Conservation (phyloP, 2,888 invertebrate species). For the Tanypteryx hageni region DNA sequence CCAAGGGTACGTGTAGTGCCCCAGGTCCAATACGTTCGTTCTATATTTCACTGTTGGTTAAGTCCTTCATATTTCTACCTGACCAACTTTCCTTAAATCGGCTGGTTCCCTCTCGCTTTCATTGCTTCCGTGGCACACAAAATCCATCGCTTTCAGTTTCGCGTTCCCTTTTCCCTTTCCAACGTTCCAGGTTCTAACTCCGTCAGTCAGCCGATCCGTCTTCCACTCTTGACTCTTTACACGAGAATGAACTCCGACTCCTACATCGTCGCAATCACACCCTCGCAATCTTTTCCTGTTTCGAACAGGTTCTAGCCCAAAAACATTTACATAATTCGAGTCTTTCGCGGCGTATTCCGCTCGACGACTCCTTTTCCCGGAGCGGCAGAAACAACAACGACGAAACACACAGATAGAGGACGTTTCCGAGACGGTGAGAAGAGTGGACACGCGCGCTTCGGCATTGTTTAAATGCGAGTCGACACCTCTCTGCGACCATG, state of each 20-base stretch:
- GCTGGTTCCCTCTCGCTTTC: too few species aligned
- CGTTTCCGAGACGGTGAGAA: neutral
- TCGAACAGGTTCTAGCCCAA: constrained; percentile 38
- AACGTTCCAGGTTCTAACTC: neutral
- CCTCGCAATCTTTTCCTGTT: constrained; percentile 50
- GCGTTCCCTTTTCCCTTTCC: neutral
- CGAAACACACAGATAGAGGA: too few species aligned
- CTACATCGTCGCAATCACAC: constrained; percentile 41
- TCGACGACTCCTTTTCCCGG: neutral
- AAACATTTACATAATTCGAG: constrained; percentile 62
- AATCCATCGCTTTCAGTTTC: neutral
- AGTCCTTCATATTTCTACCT: too few species aligned
- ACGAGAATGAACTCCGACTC: neutral
- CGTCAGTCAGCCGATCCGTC: neutral
- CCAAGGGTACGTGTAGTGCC: too few species aligned
- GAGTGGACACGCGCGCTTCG: neutral
- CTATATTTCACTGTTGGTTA: too few species aligned
- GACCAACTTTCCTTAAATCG: neutral
- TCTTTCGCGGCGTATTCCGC: neutral
- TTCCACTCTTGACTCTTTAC: neutral
- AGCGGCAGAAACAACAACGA: neutral
- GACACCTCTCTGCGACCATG: neutral
- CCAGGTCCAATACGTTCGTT: too few species aligned
- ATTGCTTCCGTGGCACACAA: neutral
- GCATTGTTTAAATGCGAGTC: constrained; percentile 14